Evolutionary conservation across 1,140 invertebrate species (phyloP), one percentile per base, ranked within the genome.

Genomic region (Fopius arisanus): DNA sequence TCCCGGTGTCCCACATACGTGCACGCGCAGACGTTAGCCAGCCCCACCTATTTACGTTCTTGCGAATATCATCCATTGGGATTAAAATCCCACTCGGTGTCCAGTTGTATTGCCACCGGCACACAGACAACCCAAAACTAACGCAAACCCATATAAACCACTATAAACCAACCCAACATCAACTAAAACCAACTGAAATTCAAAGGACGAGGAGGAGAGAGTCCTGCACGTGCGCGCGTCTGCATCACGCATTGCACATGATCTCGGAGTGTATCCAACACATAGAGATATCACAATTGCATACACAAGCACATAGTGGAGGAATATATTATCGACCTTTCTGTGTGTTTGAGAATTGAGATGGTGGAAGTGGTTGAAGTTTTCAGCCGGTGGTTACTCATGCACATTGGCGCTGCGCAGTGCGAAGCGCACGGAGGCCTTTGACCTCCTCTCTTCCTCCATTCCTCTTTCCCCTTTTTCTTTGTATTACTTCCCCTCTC

Each of bases 361-460:
- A 54, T 1, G 43, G 31, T 63, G 62, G 68, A 37, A 16, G 23
- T 67, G 66, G 78, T 78, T 73, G 71, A 81, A 75, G 72, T 70
- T 77, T 76, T 81, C 76, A 79, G 81, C 78, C 82, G 78, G 81
- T 83, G 82, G 82, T 83, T 83, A 84, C 82, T 83, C 82, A 79
- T 82, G 81, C 81, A 84, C 81, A 83, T 83, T 82, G 83, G 79
- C 78, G 78, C 77, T 79, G 80, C 78, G 77, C 76, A 65, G 63
- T 51, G 65, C 40, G 77, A 80, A 77, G 73, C 75, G 80, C 78
- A 76, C 82, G 78, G 76, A 87, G 86, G 86, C 85, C 84, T 88
- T 87, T 88, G 86, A 88, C 86, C 86, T 87, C 84, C 79, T 74
- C 77, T 77, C 78, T 78, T 33, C 51, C 66, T 68, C 66, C 75